Percentiles rank a stretch among this genome's conserved stretches.
These are phyloP conservation scores for Stegana nigrithorax DNA, from an alignment of 2,888 invertebrate genomes.

Conservation along the genomic window DNA sequence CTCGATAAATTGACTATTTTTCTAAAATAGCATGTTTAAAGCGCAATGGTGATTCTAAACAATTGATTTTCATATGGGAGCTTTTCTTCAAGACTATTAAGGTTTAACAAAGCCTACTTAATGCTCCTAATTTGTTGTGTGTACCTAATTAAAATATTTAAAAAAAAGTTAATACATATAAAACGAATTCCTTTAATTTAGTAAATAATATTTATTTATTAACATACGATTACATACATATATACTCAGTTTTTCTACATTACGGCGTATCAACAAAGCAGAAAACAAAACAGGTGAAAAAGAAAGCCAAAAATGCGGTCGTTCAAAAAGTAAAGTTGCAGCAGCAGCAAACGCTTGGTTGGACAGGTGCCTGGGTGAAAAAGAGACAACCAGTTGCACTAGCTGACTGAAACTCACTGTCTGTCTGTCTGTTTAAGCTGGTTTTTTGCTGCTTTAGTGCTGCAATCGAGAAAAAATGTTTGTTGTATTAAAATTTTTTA, in stretches of 20 bases:
- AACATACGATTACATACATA: constrained; percentile 19
- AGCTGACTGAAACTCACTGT: constrained; percentile 33
- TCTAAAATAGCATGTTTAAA: no score
- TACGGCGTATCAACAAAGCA: constrained; percentile 56
- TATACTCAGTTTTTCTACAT: constrained; percentile 19
- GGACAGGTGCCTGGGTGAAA: constrained; percentile 48
- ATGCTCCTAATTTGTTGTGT: no score
- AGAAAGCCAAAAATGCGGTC: constrained; percentile 61
- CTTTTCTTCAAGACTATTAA: no score
- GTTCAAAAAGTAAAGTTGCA: constrained; percentile 59
- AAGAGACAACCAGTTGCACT: constrained; percentile 40
- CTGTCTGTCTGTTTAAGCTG: constrained; percentile 48
- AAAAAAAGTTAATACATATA: no score
- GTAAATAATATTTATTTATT: constrained; percentile 5
- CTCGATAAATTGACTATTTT: no score
- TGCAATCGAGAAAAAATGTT: constrained; percentile 29
- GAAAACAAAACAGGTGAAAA: constrained; percentile 57
- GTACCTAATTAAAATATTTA: no score
- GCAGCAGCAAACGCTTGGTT: no score
- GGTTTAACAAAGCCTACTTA: no score
- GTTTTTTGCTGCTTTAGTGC: constrained; percentile 42
- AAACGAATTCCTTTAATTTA: no score
- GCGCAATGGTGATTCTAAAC: no score
- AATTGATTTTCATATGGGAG: no score
- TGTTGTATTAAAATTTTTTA: constrained; percentile 39